Percentiles rank a stretch among this genome's conserved stretches.
Conservation (phyloP, 2,888 invertebrate genomes). For the Nysson spinosus region DNA sequence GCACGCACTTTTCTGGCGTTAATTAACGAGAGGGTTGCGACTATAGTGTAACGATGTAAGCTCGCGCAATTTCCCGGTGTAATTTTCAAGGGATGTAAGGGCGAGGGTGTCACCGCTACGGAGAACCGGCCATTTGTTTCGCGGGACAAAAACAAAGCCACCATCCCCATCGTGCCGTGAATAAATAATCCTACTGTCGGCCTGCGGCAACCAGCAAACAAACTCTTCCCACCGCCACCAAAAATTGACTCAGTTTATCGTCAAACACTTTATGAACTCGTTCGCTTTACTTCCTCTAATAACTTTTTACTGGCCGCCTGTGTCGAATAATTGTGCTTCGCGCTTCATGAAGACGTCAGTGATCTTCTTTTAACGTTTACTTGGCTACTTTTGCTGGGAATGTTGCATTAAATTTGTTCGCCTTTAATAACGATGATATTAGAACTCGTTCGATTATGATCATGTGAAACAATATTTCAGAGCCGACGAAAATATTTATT, state of each 20-base stretch:
- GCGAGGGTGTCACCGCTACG: slow-evolving; percentile 5
- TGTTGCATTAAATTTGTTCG: too few species aligned
- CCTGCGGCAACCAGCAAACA: not conserved
- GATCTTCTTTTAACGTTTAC: too few species aligned
- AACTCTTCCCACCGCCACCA: not conserved
- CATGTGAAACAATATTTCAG: too few species aligned
- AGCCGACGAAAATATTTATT: too few species aligned
- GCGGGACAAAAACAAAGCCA: slow-evolving; percentile 40
- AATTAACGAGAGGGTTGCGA: slow-evolving; percentile 29
- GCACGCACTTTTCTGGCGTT: slow-evolving; percentile 12
- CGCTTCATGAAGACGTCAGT: too few species aligned
- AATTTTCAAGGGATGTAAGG: slow-evolving; percentile 36
- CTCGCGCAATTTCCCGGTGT: slow-evolving; percentile 27
- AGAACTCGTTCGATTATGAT: too few species aligned
- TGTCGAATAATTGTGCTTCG: too few species aligned
- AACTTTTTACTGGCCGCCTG: too few species aligned
- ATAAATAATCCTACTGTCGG: slow-evolving; percentile 47
- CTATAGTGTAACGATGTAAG: slow-evolving; percentile 15
- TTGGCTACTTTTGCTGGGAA: too few species aligned
- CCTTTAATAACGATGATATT: too few species aligned
- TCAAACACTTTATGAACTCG: not conserved
- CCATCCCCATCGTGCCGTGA: slow-evolving; percentile 33
- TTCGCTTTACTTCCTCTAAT: too few species aligned
- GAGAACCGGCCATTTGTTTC: slow-evolving; percentile 36
- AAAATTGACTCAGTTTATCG: slow-evolving; percentile 3